Conservation (phyloP, 2,113 vertebrate species). For the Lathamus discolor region DNA sequence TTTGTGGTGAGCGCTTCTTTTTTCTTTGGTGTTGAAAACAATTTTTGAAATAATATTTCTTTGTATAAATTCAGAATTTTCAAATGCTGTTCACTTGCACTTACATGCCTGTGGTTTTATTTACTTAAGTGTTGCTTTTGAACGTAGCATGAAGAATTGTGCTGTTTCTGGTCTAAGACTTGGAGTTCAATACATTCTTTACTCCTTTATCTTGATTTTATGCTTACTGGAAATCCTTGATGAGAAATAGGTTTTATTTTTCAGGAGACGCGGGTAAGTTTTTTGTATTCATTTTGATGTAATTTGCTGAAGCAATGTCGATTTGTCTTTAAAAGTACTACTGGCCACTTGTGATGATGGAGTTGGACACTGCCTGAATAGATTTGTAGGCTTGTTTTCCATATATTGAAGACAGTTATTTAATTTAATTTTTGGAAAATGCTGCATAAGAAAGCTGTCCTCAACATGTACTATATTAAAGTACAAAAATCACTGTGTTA, state of each 20-base stretch:
- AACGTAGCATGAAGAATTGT: not conserved
- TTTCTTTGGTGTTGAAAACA: not conserved
- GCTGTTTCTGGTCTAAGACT: not conserved
- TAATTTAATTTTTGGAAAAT: not conserved
- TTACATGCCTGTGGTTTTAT: not conserved
- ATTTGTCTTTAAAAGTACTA: not conserved
- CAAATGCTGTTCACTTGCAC: not conserved
- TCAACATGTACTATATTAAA: not conserved
- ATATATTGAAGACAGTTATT: not conserved
- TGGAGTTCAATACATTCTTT: not conserved
- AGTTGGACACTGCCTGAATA: not conserved
- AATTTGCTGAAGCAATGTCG: not conserved
- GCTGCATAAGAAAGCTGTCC: not conserved
- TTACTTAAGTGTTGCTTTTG: not conserved
- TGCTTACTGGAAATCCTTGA: not conserved
- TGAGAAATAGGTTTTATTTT: slow-evolving; percentile 9
- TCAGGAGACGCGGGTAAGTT: not conserved
- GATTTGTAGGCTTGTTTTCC: slow-evolving; percentile 6
- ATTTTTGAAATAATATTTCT: not conserved
- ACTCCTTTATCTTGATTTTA: not conserved
- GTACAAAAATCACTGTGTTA: not conserved
- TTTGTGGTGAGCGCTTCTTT: not conserved
- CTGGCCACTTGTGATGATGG: not conserved
- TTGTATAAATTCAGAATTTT: not conserved
- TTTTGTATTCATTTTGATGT: not conserved